A percentile compares a stretch with the other conserved stretches of the same genome.
These are phyloP conservation scores for Plumapathes pennacea DNA, from an alignment of 92 coral and sea anemone species.

Conservation along the genomic window DNA sequence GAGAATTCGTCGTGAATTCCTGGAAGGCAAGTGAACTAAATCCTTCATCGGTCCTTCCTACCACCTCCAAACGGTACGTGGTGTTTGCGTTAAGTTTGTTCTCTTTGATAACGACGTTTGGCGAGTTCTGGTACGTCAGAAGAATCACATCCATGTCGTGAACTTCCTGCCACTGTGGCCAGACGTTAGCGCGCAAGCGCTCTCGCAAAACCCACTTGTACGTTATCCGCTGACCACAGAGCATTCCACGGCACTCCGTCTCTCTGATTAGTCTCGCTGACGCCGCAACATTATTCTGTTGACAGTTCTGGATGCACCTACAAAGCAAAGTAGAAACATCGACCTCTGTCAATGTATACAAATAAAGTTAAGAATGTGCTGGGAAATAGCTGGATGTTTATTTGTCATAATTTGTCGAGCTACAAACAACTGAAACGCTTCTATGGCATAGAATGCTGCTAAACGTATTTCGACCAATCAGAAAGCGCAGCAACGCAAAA, in stretches of 20 bases:
- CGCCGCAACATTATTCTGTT: conserved; percentile 44
- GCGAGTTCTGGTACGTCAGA: conserved; percentile 73
- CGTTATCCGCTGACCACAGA: conserved; percentile 39
- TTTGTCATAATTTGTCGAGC: too few relatives aligned
- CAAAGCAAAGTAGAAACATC: not conserved
- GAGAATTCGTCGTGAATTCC: conserved; percentile 56
- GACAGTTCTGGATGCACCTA: conserved; percentile 74
- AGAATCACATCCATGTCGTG: conserved; percentile 41
- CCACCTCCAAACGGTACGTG: conserved; percentile 49
- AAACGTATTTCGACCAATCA: too few relatives aligned
- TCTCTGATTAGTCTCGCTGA: conserved; percentile 65
- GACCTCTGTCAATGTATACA: too few relatives aligned
- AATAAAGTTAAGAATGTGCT: too few relatives aligned
- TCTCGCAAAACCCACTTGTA: conserved; percentile 55
- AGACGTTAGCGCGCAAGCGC: conserved; percentile 4
- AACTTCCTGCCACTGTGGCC: conserved; percentile 44
- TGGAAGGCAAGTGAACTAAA: conserved; percentile 47
- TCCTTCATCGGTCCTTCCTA: conserved; percentile 47
- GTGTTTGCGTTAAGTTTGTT: conserved; percentile 59
- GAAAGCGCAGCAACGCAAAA: too few relatives aligned
- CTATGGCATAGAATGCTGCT: too few relatives aligned
- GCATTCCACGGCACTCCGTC: conserved; percentile 52
- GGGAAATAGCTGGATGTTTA: too few relatives aligned
- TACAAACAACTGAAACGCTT: too few relatives aligned
- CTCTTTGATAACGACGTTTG: conserved; percentile 63